A percentile compares a stretch with the other conserved stretches of the same genome.
Evolutionary conservation across 2,888 invertebrate genomes (phyloP).

Genomic region (Trichopria drosophilae): DNA sequence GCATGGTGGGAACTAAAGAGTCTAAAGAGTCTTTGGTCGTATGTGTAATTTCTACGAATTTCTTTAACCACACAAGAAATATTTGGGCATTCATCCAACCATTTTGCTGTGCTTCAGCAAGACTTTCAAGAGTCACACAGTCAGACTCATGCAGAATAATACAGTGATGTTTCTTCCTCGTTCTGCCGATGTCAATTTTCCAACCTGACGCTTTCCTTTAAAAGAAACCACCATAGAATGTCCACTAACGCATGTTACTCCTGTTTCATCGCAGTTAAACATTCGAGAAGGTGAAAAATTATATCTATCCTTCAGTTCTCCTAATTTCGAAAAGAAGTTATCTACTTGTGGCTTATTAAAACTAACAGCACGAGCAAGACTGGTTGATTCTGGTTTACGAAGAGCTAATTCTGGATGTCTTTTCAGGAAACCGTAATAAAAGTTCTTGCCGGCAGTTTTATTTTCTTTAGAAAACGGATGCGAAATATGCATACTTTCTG

Average conservation of each 20-base stretch:
- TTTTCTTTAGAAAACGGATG: constrained; percentile 12
- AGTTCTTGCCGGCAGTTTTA: constrained; percentile 10
- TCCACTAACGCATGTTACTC: too few relatives aligned
- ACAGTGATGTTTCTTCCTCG: constrained; percentile 36
- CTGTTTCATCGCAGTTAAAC: constrained; percentile 46
- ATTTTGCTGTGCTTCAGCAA: constrained; percentile 23
- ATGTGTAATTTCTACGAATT: constrained; percentile 23
- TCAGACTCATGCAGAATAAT: constrained; percentile 28
- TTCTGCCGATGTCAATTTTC: too few relatives aligned
- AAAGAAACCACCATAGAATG: too few relatives aligned
- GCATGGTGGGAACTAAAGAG: too few relatives aligned
- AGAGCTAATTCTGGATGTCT: constrained; percentile 9
- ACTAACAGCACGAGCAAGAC: constrained; percentile 12
- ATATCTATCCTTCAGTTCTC: constrained; percentile 26
- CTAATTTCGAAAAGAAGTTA: constrained; percentile 2
- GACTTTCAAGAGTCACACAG: constrained; percentile 31
- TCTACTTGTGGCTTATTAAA: constrained; percentile 30
- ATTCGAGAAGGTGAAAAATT: constrained; percentile 39
- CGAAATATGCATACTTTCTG: constrained; percentile 5
- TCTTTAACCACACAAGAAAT: constrained; percentile 27
- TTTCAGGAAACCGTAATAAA: constrained; percentile 17
- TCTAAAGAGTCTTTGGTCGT: constrained; percentile 33
- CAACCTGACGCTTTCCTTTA: too few relatives aligned
- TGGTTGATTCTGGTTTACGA: constrained; percentile 7
- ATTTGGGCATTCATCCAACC: constrained; percentile 35